Base-by-base conservation (phyloP, 2,113 vertebrate species). In the Hydrochoerus hydrochaeris region DNA sequence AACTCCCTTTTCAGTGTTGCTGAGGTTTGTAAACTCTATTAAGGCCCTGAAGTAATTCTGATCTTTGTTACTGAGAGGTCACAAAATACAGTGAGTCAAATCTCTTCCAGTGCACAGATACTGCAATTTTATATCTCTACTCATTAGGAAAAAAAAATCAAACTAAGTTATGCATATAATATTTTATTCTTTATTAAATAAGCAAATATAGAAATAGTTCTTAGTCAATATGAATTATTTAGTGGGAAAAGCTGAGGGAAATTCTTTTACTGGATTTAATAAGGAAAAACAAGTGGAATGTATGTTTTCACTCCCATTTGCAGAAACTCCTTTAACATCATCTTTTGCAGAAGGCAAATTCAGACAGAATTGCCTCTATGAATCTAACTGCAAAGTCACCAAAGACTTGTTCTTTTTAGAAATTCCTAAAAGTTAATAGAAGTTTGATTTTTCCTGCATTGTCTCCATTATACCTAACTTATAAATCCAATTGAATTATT, bases 131-230 rank as follows among this genome's bases (percentile, higher is more conserved):
- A 8, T 81, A 14, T 91, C 22, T 4, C 20, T 9, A 88, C 67
- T 97, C 78, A 69, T 90, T 78, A 30, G 38, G 32, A 20, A 26
- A 10, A 91, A 44, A 44, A 26, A 32, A n/a, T 44, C 1, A 1
- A 65, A n/a, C 49, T 87, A 41, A 81, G 58, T 75, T 17, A 65
- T 78, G 83, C 26, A 19, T 44, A 19, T 63, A 12, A 22, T 69
- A 41, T 96, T 96, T 92, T 90, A 89, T 94, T 94, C 86, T 94
- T 91, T 88, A n/a, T 91, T 84, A 86, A 95, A 95, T 97, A 93
- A 96, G 67, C 75, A 78, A 85, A 52, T 92, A 71, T 93, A 95
- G 94, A 96, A 97, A 69, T 35, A 87, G 32, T 83, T 57, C 24
- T 57, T 82, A 73, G 46, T 41, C 82, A 46, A 46, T 49, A 28